Percentiles rank a stretch among this genome's conserved stretches.
These are phyloP conservation scores for Proterorhinus semilunaris DNA, from an alignment of 2,113 vertebrate genomes.

Conservation along the genomic window DNA sequence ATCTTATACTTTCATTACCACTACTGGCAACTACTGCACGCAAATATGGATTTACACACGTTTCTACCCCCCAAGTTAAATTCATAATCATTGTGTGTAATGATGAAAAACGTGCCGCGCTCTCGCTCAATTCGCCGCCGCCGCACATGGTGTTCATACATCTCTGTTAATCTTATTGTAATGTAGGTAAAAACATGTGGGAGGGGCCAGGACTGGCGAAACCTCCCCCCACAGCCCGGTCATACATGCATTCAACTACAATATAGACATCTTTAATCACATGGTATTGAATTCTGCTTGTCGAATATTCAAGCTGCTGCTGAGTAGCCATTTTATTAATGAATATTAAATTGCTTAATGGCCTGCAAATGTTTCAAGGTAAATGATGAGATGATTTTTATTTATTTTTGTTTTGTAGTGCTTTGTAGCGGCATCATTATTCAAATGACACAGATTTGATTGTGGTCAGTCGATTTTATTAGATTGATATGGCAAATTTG, in stretches of 20 bases:
- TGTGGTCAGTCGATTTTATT: no score
- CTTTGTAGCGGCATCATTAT: no score
- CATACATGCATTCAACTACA: background rate
- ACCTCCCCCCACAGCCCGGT: background rate
- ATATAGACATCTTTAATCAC: constrained; percentile 10
- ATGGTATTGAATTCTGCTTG: constrained; percentile 12
- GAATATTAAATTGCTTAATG: background rate
- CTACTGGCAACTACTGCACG: constrained; percentile 49
- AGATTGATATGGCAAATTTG: no score
- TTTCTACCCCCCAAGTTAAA: constrained; percentile 48
- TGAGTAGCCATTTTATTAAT: background rate
- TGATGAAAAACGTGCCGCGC: constrained; percentile 68
- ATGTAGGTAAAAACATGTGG: constrained; percentile 38
- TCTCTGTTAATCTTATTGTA: constrained; percentile 70
- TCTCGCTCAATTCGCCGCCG: constrained; percentile 63
- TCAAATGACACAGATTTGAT: no score
- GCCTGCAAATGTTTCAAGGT: background rate
- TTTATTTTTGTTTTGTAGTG: no score
- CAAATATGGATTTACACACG: constrained; percentile 61
- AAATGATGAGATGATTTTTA: no score
- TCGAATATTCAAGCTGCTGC: background rate
- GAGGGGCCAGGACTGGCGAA: constrained; percentile 10
- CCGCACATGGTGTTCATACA: constrained; percentile 63
- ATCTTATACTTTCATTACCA: constrained; percentile 70
- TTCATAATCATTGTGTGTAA: constrained; percentile 74